Evolutionary conservation across 2,113 vertebrate genomes (phyloP).

Genomic region (Phalacrocorax carbo): DNA sequence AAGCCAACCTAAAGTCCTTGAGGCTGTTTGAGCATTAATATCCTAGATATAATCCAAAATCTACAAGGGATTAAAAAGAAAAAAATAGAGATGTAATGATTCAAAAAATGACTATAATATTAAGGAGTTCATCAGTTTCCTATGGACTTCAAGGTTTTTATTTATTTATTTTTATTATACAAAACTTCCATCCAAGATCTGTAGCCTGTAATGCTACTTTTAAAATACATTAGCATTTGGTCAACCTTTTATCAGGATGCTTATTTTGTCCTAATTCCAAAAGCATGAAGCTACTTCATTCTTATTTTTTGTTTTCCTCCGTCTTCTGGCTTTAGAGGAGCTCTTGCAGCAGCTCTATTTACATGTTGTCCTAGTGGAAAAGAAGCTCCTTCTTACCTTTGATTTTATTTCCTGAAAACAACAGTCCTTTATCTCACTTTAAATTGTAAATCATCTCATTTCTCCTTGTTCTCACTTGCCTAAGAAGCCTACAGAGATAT

Average conservation of each 20-base stretch:
- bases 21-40: background rate
- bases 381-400: background rate
- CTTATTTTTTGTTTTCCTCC: background rate
- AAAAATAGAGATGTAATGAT: rapidly evolving
- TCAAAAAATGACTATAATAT: background rate
- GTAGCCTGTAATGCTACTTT: background rate
- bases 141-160: background rate
- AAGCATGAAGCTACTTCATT: background rate
- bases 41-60: background rate
- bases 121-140: background rate
- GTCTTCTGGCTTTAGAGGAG: background rate
- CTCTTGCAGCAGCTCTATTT: background rate
- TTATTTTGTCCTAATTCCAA: background rate
- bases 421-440: background rate
- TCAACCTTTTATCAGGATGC: background rate
- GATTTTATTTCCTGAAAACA: slow-evolving; percentile 2
- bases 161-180: background rate
- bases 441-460: background rate
- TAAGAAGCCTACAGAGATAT: background rate
- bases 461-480: background rate
- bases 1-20: background rate
- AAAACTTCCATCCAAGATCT: background rate
- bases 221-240: background rate
- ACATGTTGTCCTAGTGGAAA: background rate
- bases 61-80: background rate